These are phyloP conservation scores for Holothuria scabra DNA, from an alignment of 53 echinoderm and acorn worm genomes.

Conservation along the genomic window DNA sequence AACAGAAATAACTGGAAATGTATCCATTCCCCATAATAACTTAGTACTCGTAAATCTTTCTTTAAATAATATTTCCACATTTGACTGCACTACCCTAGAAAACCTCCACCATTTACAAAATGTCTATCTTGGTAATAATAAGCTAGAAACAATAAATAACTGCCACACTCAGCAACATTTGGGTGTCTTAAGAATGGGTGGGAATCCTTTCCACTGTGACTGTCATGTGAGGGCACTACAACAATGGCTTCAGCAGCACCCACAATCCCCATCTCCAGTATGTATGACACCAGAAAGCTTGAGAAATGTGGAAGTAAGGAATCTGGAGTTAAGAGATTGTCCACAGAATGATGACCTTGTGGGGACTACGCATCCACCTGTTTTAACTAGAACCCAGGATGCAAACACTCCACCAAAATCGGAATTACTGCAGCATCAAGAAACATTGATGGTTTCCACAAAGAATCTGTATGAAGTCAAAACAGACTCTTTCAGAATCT, in stretches of 20 bases:
- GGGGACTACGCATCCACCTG: too few species aligned
- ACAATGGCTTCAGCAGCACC: constrained; percentile 10
- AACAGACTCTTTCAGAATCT: too few species aligned
- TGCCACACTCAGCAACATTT: not conserved
- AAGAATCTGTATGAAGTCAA: too few species aligned
- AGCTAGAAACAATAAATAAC: not conserved
- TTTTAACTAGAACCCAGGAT: too few species aligned
- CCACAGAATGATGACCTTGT: not conserved
- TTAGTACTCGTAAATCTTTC: constrained; percentile 20
- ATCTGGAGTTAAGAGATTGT: not conserved
- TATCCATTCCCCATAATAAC: constrained; percentile 1
- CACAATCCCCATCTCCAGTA: not conserved
- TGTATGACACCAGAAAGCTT: constrained; percentile 4
- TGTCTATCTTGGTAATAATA: constrained; percentile 25
- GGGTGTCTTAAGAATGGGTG: not conserved
- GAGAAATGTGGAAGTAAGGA: not conserved
- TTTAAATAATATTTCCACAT: not conserved
- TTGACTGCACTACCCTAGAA: not conserved
- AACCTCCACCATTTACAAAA: not conserved
- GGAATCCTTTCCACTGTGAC: constrained; percentile 48
- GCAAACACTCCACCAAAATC: too few species aligned
- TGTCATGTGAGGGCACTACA: constrained; percentile 3
- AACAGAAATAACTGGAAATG: not conserved
- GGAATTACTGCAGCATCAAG: too few species aligned
- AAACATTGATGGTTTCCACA: too few species aligned